Conservation (phyloP, 2,797 vertebrate genomes). For the Sardinella longiceps region DNA sequence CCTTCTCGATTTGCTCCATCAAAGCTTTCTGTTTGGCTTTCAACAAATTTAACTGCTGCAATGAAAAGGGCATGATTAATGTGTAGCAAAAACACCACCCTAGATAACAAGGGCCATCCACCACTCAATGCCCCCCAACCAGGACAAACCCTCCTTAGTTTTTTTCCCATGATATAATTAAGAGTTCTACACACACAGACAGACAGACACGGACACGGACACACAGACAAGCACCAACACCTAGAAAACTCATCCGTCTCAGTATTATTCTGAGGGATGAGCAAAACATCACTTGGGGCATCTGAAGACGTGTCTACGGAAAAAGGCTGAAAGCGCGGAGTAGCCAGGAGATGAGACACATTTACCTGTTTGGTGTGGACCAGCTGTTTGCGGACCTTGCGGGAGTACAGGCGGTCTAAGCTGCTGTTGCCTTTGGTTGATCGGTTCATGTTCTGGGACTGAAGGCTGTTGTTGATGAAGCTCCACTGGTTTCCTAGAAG, state of each 20-base stretch:
- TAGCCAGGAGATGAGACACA: constrained; percentile 53
- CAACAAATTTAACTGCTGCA: constrained; percentile 98
- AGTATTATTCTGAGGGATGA: not conserved
- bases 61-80: constrained; percentile 68
- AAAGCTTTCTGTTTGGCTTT: constrained; percentile 99
- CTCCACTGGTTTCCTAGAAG: constrained; percentile 95
- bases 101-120: not conserved
- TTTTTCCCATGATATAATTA: no score
- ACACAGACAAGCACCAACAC: not conserved
- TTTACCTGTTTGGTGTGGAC: constrained; percentile 99
- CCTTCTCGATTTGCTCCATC: constrained; percentile 99
- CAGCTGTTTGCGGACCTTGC: constrained; percentile 98
- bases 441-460: constrained; percentile 89
- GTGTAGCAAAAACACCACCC: not conserved
- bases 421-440: constrained; percentile 94
- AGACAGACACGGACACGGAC: constrained; percentile 15
- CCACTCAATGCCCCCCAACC: not conserved
- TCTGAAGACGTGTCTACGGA: no score
- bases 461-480: constrained; percentile 98
- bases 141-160: not conserved
- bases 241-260: no score
- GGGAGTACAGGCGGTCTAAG: constrained; percentile 94
- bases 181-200: no score
- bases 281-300: not conserved
- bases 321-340: not conserved